Percentiles rank a stretch among this genome's conserved stretches.
phyloP scores from a whole-genome alignment of 2,797 vertebrate species.

The Artibeus lituratus region DNA sequence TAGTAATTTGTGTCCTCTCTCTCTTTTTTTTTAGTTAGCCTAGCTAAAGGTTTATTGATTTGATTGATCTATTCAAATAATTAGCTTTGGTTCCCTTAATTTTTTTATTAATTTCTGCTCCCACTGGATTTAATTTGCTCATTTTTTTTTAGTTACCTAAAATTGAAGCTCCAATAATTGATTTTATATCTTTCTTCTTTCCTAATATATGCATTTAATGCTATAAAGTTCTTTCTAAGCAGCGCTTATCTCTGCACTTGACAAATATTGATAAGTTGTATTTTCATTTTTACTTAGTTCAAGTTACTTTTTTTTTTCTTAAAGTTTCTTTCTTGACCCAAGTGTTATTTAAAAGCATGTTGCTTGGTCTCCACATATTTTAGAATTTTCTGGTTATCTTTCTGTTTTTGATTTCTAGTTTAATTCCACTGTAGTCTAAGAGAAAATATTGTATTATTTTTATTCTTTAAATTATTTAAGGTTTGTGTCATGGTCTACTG shows the following conservation, averaged over 20 bases:
- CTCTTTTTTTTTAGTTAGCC: neutral
- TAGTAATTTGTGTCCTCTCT: neutral
- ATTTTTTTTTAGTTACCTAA: neutral
- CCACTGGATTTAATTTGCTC: neutral
- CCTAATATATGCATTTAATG: neutral
- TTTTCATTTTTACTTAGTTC: neutral
- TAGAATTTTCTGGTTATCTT: neutral
- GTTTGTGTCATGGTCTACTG: neutral
- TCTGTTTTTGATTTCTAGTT: neutral
- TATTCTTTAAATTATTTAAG: neutral
- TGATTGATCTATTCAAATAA: neutral
- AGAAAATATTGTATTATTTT: neutral
- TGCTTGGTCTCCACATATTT: neutral
- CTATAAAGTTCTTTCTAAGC: neutral
- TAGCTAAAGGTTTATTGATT: neutral
- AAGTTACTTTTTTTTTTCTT: neutral
- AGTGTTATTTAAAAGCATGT: neutral
- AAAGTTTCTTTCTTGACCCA: neutral
- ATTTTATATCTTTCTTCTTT: neutral
- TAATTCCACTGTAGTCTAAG: neutral
- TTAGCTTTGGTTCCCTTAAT: neutral
- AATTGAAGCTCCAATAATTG: neutral
- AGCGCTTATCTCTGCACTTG: neutral
- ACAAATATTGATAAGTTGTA: neutral
- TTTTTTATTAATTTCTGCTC: neutral